Base-by-base conservation (phyloP, 1,140 invertebrate genomes). In the Ridgeia piscesae region DNA sequence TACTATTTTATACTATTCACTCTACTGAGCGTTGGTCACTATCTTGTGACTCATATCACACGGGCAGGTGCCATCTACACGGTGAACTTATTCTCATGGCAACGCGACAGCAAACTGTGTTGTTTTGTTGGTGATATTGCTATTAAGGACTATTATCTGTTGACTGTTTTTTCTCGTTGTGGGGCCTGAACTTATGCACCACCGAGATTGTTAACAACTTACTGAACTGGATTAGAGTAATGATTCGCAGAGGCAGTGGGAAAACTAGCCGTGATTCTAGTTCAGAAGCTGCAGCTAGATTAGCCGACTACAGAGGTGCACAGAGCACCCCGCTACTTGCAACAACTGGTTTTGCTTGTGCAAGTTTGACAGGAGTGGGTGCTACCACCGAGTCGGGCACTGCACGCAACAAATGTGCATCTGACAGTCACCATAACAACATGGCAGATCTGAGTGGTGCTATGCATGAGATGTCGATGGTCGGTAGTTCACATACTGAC, bases 281-380 rank as follows among this genome's bases (percentile, higher is more conserved):
- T 92, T 94, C 94, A 77, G 94, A 93, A 89, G 93, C 94, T 48
- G 94, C 94, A 35, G 93, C 93, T 89, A 34, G 94, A 88, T 92
- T 94, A 89, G 94, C 94, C 42, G 94, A 94, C 91, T 94, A 94
- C 93, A 94, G 50, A 91, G 94, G 94, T 31, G 93, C 58, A 21
- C 58, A 77, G 58, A 77, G 58, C 58, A 88, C 31, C 58, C 92
- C 77, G 89, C 34, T 35, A 35, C 92, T 34, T 89, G 77, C 77
- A 33, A 92, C 34, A 42, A 88, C 34, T 88, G 89, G 35, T 58
- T 89, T 34, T 92, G 89, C n/a, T 35, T 33, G 35, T 58, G 89
- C 33, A 92, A 91, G 34, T 92, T 58, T 34, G 91, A 92, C 58
- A 50, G 89, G 42, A 92, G 92, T 90, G 42, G 27, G 90, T 89